phyloP scores from a whole-genome alignment of 2,797 vertebrate species.

The Chaunax sp. region DNA sequence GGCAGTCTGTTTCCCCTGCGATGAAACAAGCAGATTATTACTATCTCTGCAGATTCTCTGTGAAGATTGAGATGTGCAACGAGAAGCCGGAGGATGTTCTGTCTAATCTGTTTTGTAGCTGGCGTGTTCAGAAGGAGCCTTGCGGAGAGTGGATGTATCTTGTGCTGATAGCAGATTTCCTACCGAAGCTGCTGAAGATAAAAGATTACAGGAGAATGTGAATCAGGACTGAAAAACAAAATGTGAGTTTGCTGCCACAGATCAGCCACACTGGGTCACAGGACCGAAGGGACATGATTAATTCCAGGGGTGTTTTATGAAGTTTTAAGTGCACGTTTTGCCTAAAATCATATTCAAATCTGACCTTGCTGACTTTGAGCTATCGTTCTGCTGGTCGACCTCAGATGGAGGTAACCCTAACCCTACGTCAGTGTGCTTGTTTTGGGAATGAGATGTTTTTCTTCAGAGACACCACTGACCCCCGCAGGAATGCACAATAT shows the following conservation, averaged over 20 bases:
- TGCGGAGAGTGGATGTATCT: constrained; percentile 28
- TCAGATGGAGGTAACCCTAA: constrained; percentile 23
- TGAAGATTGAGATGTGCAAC: constrained; percentile 42
- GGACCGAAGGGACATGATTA: constrained; percentile 5
- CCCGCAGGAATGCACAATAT: constrained; percentile 53
- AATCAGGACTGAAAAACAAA: constrained; percentile 24
- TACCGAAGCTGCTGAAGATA: constrained; percentile 20
- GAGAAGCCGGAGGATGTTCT: constrained; percentile 41
- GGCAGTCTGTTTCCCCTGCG: constrained; percentile 32
- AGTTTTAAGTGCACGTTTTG: constrained; percentile 39
- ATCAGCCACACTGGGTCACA: constrained; percentile 3
- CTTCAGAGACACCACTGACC: constrained; percentile 16
- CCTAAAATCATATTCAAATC: constrained; percentile 26
- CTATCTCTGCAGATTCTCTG: constrained; percentile 26
- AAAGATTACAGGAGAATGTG: constrained; percentile 23
- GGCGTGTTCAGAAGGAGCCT: constrained; percentile 4
- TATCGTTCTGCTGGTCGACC: constrained; percentile 51
- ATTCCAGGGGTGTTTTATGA: constrained; percentile 21
- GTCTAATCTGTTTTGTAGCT: constrained; percentile 61
- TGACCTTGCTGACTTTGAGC: constrained; percentile 36
- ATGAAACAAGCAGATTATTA: constrained; percentile 58
- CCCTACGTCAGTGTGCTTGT: constrained; percentile 14
- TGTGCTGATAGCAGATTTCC: constrained; percentile 35
- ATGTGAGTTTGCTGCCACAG: constrained; percentile 29
- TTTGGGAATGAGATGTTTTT: constrained; percentile 52